These are phyloP conservation scores for Rhipidura dahli DNA, from an alignment of 2,113 vertebrate species.

Conservation along the genomic window DNA sequence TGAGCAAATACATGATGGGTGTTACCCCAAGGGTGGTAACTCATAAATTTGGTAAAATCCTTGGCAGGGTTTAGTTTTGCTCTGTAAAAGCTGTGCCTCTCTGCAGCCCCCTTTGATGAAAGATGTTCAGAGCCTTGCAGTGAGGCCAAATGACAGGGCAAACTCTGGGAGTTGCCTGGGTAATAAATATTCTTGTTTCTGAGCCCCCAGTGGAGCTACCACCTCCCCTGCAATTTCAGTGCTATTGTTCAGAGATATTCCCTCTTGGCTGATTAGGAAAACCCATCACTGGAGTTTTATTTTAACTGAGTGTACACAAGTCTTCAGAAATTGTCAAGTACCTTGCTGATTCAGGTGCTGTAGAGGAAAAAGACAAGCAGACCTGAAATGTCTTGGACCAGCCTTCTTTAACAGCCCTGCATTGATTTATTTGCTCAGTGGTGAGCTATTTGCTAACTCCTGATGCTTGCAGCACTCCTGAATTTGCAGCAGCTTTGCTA, in stretches of 20 bases:
- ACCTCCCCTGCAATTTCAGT: neutral
- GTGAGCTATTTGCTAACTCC: neutral
- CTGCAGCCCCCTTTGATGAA: neutral
- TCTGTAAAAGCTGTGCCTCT: neutral
- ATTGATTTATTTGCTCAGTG: neutral
- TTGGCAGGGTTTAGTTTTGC: accelerated
- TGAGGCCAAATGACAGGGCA: neutral
- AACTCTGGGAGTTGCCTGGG: neutral
- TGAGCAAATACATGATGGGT: neutral
- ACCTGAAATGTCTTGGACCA: neutral
- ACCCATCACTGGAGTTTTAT: neutral
- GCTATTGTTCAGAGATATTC: neutral
- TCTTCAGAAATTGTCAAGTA: neutral
- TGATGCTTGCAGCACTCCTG: neutral
- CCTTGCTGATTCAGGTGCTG: neutral
- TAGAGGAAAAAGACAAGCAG: neutral
- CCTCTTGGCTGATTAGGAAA: neutral
- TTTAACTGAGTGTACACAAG: neutral
- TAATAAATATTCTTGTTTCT: neutral
- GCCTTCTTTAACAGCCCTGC: neutral
- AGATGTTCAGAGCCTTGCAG: neutral
- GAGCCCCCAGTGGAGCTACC: neutral
- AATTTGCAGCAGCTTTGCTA: neutral
- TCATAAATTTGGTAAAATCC: neutral
- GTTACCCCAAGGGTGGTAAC: neutral